Base-by-base conservation (phyloP, 2,797 vertebrate species). In the Danio tinwini region DNA sequence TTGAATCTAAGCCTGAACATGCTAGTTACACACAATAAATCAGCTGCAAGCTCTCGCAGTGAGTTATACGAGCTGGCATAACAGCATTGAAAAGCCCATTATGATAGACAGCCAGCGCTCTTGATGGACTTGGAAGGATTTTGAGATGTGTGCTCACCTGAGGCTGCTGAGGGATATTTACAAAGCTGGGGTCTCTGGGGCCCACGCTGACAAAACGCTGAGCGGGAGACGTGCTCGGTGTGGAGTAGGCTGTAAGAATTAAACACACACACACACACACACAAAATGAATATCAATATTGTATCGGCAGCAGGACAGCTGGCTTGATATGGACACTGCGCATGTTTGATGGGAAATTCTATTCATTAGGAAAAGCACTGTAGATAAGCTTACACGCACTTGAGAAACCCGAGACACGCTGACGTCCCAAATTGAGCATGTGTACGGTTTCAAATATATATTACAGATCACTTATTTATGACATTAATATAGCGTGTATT, bases 101-200 rank as follows among this genome's bases (percentile, higher is more conserved):
- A 44, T 53, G 58, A 78, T 67, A 52, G 65, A 50, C 56, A 58
- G 39, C 42, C 61, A 44, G 56, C 37, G 68, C 67, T 70, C 76
- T 59, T 78, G 69, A 64, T 64, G 50, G 59, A 79, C 47, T 45
- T 62, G 61, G 17, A 63, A 47, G 56, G 67, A 62, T 63, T 72
- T 59, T 1, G 50, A 56, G 62, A 69, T 55, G 40, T 74, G 68
- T 52, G 72, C 95, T 93, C 93, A 98, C 97, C 97, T 99, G 97
- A 92, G 97, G 97, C 93, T 99, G 97, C 95, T 99, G 97, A 93
- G 97, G 97, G 94, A 98, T 97, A 96, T 98, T 98, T 96, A 96
- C 96, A 95, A 98, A 99, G 95, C 96, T 95, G 90, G 97, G 95
- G 94, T 98, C 97, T 95, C 97, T 93, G 90, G 97, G 97, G 94